phyloP scores from a whole-genome alignment of 2,888 invertebrate species.

The Drosophila nr. fundita region DNA sequence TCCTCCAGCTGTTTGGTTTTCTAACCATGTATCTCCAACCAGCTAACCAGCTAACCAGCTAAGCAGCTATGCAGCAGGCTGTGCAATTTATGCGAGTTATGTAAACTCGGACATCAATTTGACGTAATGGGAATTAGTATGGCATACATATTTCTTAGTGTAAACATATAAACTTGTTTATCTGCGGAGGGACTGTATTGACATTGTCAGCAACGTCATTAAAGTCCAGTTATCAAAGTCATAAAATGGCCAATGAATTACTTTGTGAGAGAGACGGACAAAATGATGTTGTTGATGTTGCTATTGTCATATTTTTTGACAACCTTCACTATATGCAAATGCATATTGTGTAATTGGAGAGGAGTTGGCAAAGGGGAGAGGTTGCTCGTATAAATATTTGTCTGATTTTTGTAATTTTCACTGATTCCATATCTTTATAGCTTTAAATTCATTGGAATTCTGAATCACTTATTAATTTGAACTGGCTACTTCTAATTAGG shows the following conservation, averaged over 20 bases:
- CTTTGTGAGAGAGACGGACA: slow-evolving; percentile 1
- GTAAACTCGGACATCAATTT: slow-evolving; percentile 75
- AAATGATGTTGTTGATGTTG: slow-evolving; percentile 19
- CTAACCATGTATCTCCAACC: slow-evolving; percentile 3
- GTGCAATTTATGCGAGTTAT: slow-evolving; percentile 71
- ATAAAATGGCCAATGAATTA: slow-evolving; percentile 31
- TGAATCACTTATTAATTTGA: not conserved
- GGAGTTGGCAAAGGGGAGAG: too few relatives aligned
- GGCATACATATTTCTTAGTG: slow-evolving; percentile 12
- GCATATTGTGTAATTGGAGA: not conserved
- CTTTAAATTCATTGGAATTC: not conserved
- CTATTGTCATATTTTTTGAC: not conserved
- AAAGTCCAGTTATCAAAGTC: slow-evolving; percentile 49
- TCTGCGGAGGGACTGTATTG: slow-evolving; percentile 22
- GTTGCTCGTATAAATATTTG: not conserved
- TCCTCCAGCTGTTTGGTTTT: slow-evolving; percentile 61
- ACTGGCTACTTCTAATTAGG: not conserved
- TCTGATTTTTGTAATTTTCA: not conserved
- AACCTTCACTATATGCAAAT: not conserved
- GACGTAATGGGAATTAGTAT: slow-evolving; percentile 69
- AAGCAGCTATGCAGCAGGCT: slow-evolving; percentile 15
- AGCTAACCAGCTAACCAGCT: not conserved
- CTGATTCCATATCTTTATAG: not conserved
- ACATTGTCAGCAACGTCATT: slow-evolving; percentile 54
- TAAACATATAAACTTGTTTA: slow-evolving; percentile 40